These are phyloP conservation scores for Drosophila vallismaia DNA, from an alignment of 2,888 invertebrate genomes.

Conservation along the genomic window DNA sequence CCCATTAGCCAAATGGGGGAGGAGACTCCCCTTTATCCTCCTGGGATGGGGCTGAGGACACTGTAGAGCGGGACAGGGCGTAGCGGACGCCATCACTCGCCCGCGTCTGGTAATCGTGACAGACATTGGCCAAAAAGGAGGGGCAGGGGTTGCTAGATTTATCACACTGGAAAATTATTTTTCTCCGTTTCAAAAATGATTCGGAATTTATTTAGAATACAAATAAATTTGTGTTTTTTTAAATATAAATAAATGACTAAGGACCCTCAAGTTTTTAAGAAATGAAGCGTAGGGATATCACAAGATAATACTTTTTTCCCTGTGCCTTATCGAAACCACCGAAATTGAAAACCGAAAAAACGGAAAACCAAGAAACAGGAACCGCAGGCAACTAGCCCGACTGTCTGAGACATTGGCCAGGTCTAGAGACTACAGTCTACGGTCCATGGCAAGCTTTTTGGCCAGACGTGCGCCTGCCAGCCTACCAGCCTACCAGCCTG, in stretches of 20 bases:
- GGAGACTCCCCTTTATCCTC: not conserved
- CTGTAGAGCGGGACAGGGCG: not conserved
- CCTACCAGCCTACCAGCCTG: not conserved
- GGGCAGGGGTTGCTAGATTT: constrained; percentile 48
- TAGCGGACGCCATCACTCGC: constrained; percentile 40
- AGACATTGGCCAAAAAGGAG: constrained; percentile 27
- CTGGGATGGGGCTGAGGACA: constrained; percentile 6
- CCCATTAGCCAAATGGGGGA: constrained; percentile 65
- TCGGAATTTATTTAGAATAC: not conserved
- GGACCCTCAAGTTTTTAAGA: not conserved
- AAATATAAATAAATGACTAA: too few relatives aligned
- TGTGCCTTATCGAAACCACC: constrained; percentile 25
- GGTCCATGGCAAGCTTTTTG: constrained; percentile 48
- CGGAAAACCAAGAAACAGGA: constrained; percentile 64
- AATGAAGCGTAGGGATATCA: not conserved
- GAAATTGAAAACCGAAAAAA: constrained; percentile 44
- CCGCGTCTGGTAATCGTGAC: constrained; percentile 60
- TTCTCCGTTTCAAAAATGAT: too few relatives aligned
- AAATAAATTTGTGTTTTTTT: not conserved
- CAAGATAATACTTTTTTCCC: not conserved
- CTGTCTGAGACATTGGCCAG: constrained; percentile 20
- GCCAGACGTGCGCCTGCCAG: constrained; percentile 47
- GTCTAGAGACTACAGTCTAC: constrained; percentile 32
- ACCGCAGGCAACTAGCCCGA: constrained; percentile 64
- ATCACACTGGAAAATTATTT: not conserved